These are phyloP conservation scores for Panthera uncia DNA, from an alignment of 2,113 vertebrate genomes.

Conservation along the genomic window DNA sequence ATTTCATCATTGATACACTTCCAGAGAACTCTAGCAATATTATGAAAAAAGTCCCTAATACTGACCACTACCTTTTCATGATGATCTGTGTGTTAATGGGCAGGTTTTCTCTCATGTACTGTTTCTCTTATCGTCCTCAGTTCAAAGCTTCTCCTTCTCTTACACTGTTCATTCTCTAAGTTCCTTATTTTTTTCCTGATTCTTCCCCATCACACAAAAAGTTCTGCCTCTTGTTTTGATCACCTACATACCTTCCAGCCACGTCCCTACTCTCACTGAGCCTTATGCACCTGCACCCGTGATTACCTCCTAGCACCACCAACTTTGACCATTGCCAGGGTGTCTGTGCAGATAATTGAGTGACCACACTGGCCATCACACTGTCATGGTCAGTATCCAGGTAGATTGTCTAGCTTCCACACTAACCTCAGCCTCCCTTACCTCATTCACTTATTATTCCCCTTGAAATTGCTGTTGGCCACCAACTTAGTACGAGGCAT, in stretches of 20 bases:
- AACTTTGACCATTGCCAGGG: neutral
- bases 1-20: neutral
- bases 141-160: neutral
- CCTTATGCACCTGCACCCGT: neutral
- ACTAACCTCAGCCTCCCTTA: neutral
- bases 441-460: neutral
- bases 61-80: neutral
- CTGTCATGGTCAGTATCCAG: neutral
- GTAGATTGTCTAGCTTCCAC: no score
- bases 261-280: neutral
- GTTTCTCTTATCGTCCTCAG: neutral
- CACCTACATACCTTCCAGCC: neutral
- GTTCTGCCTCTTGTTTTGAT: neutral
- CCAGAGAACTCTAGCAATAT: neutral
- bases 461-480: neutral
- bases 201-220: neutral
- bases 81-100: neutral
- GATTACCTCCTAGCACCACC: neutral
- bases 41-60: neutral
- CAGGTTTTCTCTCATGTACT: neutral
- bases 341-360: neutral
- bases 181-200: neutral
- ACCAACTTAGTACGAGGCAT: neutral
- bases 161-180: neutral
- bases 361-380: neutral